phyloP scores from a whole-genome alignment of 1,140 invertebrate species.

The Hydropsyche tenuis region DNA sequence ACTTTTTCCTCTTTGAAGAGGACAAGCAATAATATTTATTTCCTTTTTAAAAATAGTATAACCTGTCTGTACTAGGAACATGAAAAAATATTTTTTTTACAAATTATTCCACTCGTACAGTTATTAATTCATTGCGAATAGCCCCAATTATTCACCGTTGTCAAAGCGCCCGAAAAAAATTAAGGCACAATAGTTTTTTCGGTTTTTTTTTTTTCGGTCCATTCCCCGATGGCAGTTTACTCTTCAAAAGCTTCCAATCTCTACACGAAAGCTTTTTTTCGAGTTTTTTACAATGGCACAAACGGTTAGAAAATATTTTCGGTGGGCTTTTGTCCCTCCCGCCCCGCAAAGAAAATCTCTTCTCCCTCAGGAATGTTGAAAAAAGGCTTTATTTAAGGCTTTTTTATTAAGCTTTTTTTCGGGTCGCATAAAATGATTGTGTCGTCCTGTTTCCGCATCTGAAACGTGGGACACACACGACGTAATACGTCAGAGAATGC shows the following conservation, averaged over 20 bases:
- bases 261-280: no score
- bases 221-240: not conserved
- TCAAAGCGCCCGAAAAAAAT: no score
- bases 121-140: not conserved
- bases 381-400: constrained; percentile 4
- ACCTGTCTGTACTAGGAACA: no score
- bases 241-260: constrained; percentile 7
- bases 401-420: not conserved
- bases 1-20: no score
- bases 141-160: not conserved
- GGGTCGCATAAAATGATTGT: no score
- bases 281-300: constrained; percentile 3
- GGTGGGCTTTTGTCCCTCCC: constrained; percentile 8
- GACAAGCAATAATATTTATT: no score
- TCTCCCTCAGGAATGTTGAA: not conserved
- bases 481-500: no score
- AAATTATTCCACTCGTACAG: not conserved
- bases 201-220: not conserved
- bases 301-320: constrained; percentile 23
- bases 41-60: no score
- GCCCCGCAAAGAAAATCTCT: constrained; percentile 2
- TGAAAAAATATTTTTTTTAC: no score
- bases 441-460: no score
- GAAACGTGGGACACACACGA: no score
- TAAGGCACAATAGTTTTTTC: constrained; percentile 4